Evolutionary conservation across 2,113 vertebrate species (phyloP), one percentile per base, ranked within the genome.

Genomic region (Oncorhynchus gorbuscha): DNA sequence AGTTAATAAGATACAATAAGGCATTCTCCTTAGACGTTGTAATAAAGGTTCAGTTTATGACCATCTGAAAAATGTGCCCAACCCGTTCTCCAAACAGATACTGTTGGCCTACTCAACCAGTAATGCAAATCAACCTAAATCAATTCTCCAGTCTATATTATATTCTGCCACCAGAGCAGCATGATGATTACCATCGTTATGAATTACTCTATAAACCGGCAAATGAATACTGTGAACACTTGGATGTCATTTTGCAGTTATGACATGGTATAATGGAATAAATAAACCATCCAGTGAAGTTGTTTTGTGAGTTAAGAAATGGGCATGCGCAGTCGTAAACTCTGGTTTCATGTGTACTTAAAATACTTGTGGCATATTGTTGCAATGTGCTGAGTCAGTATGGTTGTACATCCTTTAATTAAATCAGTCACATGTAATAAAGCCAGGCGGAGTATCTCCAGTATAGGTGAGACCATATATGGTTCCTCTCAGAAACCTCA

Each of bases 381-480:
- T 86, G 89, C 74, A 87, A 76, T 88, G 88, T 89, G 88, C 88
- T 89, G 85, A 88, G 86, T 80, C 87, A 87, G 89, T 89, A 90
- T 91, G 89, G 81, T 67, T 72, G 14, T 70, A 80, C 69, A 70
- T 82, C 81, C 78, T 85, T 93, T 89, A 89, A 92, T 92, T 88
- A 83, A 94, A 94, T 93, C 93, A 94, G 92, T 94, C 93, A 93
- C 95, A 96, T 96, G 95, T 95, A 95, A 92, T 91, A 86, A 92
- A 89, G 81, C 71, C 65, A 72, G 66, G 58, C 77, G 51, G 78
- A 58, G 77, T 64, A 24, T 64, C 49, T 49, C 26, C 32, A 72
- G 55, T 48, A 39, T 45, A 58, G 58, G 35, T 51, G 51, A 49
- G 32, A 70, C 69, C 69, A 70, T 30, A 70, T 24, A 70, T 24